phyloP scores from a whole-genome alignment of 2,113 vertebrate genomes.

The Dryoscopus gambensis region DNA sequence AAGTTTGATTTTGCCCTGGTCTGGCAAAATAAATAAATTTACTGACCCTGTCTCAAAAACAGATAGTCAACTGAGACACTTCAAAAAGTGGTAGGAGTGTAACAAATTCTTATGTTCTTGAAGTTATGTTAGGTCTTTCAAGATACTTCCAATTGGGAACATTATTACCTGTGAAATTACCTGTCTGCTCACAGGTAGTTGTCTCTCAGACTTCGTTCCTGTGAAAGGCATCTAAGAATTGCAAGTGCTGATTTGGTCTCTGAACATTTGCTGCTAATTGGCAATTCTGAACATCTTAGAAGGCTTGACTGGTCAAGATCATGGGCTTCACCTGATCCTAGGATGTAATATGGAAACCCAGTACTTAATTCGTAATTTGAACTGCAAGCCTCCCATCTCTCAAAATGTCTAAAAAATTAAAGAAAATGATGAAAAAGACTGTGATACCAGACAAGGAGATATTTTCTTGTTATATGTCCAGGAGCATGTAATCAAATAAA shows the following conservation, averaged over 20 bases:
- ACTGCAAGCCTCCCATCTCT: background rate
- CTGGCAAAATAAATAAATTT: background rate
- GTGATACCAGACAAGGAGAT: background rate
- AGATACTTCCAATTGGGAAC: background rate
- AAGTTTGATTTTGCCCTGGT: background rate
- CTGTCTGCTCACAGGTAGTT: background rate
- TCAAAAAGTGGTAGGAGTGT: background rate
- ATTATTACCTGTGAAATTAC: background rate
- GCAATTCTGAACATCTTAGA: background rate
- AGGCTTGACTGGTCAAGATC: background rate
- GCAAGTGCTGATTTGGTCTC: background rate
- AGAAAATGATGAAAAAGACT: background rate
- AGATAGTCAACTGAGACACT: background rate
- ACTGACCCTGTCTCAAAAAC: accelerated
- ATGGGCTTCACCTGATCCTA: background rate
- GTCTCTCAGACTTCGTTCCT: background rate
- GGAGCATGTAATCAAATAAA: background rate
- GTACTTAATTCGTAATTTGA: background rate
- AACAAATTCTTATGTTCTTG: background rate
- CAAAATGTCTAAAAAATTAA: background rate
- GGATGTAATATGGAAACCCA: background rate
- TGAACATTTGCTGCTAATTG: background rate
- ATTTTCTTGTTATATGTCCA: background rate
- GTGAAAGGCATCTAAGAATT: background rate
- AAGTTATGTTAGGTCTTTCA: background rate